phyloP scores from a whole-genome alignment of 2,113 vertebrate species.

The Sphyrna mokarran region DNA sequence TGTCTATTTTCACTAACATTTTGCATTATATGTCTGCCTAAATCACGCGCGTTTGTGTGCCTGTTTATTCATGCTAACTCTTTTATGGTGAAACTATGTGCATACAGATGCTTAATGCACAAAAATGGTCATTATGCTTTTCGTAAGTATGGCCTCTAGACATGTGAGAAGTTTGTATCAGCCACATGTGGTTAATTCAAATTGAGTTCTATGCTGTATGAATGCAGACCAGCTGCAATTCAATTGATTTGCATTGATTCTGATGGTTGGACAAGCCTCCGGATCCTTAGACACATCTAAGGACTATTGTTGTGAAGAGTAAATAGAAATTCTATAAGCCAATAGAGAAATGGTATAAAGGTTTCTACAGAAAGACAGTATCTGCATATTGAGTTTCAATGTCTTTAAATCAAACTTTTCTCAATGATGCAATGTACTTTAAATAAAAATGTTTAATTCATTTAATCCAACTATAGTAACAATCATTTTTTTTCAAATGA shows the following conservation, averaged over 20 bases:
- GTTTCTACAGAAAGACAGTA: neutral
- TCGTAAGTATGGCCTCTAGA: neutral
- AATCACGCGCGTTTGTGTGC: neutral
- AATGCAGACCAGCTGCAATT: conserved; percentile 17
- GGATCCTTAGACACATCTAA: neutral
- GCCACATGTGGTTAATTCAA: conserved; percentile 31
- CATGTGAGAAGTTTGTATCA: conserved; percentile 23
- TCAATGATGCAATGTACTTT: conserved; percentile 4
- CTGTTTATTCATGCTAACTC: neutral
- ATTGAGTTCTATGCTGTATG: conserved; percentile 25
- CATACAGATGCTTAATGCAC: neutral
- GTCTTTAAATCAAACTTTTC: neutral
- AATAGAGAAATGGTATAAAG: neutral
- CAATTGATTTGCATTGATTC: conserved; percentile 34
- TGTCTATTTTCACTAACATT: neutral
- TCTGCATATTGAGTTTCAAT: neutral
- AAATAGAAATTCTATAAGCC: conserved; percentile 19
- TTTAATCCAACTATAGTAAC: neutral
- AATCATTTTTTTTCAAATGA: neutral
- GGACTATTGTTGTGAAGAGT: neutral
- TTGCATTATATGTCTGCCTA: neutral
- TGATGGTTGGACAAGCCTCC: conserved; percentile 1
- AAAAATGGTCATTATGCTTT: neutral
- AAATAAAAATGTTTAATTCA: neutral
- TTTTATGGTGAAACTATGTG: neutral